These are phyloP conservation scores for Diabrotica balteata DNA, from an alignment of 2,888 invertebrate genomes.

Conservation along the genomic window DNA sequence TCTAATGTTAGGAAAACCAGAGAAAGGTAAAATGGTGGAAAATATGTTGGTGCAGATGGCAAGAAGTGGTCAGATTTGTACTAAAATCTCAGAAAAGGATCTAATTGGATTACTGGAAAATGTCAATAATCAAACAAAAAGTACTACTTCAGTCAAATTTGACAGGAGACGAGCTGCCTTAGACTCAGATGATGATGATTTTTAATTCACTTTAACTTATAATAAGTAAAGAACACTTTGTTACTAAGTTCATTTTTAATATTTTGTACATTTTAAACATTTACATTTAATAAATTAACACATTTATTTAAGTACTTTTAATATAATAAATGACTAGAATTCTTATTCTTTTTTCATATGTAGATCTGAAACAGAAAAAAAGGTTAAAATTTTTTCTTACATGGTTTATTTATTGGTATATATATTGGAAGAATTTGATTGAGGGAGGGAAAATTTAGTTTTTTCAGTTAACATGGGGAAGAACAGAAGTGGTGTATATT, in stretches of 20 bases:
- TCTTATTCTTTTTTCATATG: constrained; percentile 59
- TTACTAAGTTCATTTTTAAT: constrained; percentile 28
- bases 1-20: constrained; percentile 91
- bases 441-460: no score
- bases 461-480: no score
- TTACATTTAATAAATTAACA: constrained; percentile 13
- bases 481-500: no score
- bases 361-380: constrained; percentile 51
- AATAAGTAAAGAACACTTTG: constrained; percentile 19
- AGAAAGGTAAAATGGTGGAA: constrained; percentile 95
- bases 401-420: no score
- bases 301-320: constrained; percentile 17
- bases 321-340: constrained; percentile 25
- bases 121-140: constrained; percentile 81
- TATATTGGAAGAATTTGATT: no score
- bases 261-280: constrained; percentile 26
- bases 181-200: constrained; percentile 81
- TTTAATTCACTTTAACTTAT: constrained; percentile 51
- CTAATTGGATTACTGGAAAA: constrained; percentile 85
- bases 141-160: constrained; percentile 84
- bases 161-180: constrained; percentile 87
- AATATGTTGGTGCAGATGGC: constrained; percentile 94
- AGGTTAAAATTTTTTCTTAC: no score
- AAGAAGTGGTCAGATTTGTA: constrained; percentile 85
- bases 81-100: constrained; percentile 85